Conservation (phyloP, 2,888 invertebrate species). For the Drosophila mimica region DNA sequence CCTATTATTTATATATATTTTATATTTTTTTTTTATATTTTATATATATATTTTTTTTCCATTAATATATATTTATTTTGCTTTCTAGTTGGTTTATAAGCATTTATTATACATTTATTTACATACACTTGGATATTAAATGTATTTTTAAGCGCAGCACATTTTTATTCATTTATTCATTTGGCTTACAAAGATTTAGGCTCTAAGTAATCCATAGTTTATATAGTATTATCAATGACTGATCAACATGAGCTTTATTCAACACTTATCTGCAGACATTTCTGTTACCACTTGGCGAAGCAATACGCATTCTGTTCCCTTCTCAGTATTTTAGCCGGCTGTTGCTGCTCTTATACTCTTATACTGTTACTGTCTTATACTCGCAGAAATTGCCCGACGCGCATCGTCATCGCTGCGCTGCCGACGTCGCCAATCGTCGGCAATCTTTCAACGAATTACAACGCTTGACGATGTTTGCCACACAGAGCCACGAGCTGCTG, state of each 20-base stretch:
- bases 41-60: neutral
- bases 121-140: neutral
- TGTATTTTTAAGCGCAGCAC: neutral
- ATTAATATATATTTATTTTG: neutral
- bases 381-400: conserved; percentile 21
- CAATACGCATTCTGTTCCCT: conserved; percentile 21
- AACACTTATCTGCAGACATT: neutral
- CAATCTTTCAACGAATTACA: conserved; percentile 76
- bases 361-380: conserved; percentile 10
- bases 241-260: neutral
- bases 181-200: neutral
- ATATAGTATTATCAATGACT: neutral
- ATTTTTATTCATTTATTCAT: neutral
- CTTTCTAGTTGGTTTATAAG: neutral
- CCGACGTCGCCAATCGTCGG: conserved; percentile 67
- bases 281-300: conserved; percentile 2
- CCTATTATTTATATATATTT: neutral
- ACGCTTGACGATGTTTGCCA: conserved; percentile 62
- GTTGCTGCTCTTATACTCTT: neutral
- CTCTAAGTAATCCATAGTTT: neutral
- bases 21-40: too few species aligned
- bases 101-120: neutral
- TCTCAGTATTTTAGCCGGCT: conserved; percentile 43
- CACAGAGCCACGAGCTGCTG: conserved; percentile 29
- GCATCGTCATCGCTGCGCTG: conserved; percentile 55